Conservation (phyloP, 2,888 invertebrate genomes). For the Pseudeuparius sepicola region DNA sequence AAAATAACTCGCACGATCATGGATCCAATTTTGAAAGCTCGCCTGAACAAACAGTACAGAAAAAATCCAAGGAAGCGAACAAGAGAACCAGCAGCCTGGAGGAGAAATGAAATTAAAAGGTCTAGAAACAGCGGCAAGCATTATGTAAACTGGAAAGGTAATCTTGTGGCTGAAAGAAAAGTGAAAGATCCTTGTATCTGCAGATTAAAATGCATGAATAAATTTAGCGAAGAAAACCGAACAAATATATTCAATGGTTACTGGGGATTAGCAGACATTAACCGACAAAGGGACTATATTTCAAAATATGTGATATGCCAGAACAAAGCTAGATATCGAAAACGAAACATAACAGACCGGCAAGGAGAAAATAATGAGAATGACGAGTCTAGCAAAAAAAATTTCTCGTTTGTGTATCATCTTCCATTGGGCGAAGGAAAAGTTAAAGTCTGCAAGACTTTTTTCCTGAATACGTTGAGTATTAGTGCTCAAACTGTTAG, state of each 20-base stretch:
- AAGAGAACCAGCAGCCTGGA: conserved; percentile 3
- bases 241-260: background rate
- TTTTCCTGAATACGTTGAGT: conserved; percentile 12
- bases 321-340: conserved; percentile 4
- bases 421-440: background rate
- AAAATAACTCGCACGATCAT: conserved; percentile 2
- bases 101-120: conserved; percentile 5
- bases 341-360: background rate
- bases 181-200: background rate
- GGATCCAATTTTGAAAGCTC: conserved; percentile 1
- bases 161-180: background rate
- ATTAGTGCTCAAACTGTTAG: conserved; percentile 9
- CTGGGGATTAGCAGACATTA: conserved; percentile 3
- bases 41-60: background rate
- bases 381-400: conserved; percentile 4
- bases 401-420: background rate
- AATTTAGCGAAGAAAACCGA: conserved; percentile 1
- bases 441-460: conserved; percentile 10
- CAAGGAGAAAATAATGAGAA: conserved; percentile 1
- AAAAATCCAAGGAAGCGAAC: conserved; percentile 1
- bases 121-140: conserved; percentile 1
- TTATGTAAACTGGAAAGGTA: conserved; percentile 8
- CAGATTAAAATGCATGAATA: conserved; percentile 4
- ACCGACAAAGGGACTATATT: conserved; percentile 9
- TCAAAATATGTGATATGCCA: conserved; percentile 2